phyloP scores from a whole-genome alignment of 2,797 vertebrate species.

The Oreochromis mossambicus region DNA sequence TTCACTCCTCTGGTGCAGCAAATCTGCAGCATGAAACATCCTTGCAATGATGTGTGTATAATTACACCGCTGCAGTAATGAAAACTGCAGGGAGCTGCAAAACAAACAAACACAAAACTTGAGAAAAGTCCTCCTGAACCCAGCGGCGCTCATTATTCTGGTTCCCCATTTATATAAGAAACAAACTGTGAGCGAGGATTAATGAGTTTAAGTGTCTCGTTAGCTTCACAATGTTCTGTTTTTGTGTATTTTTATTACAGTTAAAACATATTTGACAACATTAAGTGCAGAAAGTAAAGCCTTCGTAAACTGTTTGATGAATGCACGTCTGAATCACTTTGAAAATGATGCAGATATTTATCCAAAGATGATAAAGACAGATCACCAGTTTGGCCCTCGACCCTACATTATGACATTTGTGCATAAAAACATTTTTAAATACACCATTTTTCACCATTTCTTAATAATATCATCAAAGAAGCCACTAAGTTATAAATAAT shows the following conservation, averaged over 20 bases:
- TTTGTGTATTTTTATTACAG: fast-evolving
- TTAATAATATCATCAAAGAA: neutral
- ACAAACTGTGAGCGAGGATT: neutral
- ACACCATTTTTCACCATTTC: fast-evolving
- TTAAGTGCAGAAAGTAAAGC: fast-evolving
- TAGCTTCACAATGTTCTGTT: neutral
- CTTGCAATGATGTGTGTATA: neutral
- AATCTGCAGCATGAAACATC: fast-evolving
- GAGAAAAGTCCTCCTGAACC: neutral
- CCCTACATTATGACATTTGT: fast-evolving
- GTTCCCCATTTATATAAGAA: neutral
- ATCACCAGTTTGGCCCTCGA: fast-evolving
- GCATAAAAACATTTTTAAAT: neutral
- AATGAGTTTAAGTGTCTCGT: neutral
- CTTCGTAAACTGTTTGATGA: neutral
- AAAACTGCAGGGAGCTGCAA: neutral
- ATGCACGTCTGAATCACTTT: neutral
- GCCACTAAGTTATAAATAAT: fast-evolving
- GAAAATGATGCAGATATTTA: no score
- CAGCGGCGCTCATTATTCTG: neutral
- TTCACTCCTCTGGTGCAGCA: neutral
- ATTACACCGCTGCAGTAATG: neutral
- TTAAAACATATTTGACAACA: neutral
- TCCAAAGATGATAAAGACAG: fast-evolving
- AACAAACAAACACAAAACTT: neutral